phyloP scores from a whole-genome alignment of 1,140 invertebrate genomes.

The Drosophila tristis region DNA sequence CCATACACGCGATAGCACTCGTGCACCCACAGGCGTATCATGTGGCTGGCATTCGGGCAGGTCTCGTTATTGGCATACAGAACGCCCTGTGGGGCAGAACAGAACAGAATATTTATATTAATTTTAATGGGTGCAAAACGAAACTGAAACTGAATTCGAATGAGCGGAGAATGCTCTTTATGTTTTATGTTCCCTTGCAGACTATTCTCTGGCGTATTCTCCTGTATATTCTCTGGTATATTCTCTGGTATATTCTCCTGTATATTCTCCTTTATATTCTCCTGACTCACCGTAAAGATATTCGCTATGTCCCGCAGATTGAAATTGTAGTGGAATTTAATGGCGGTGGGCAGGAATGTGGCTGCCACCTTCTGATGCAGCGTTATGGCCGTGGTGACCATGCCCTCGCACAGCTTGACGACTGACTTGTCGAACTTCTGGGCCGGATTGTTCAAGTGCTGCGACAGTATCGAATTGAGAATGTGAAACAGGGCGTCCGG shows the following conservation, averaged over 20 bases:
- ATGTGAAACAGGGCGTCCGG: slow-evolving; percentile 93
- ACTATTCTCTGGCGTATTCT: too few species aligned
- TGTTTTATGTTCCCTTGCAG: too few species aligned
- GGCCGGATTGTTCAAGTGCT: slow-evolving; percentile 90
- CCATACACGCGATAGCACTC: slow-evolving; percentile 95
- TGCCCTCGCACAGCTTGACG: slow-evolving; percentile 85
- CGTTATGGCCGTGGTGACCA: slow-evolving; percentile 90
- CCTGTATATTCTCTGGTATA: too few species aligned
- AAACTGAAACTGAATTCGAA: neutral
- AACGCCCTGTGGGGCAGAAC: slow-evolving; percentile 88
- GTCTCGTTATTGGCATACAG: slow-evolving; percentile 94
- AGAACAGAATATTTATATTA: slow-evolving; percentile 8
- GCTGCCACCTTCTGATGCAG: slow-evolving; percentile 91
- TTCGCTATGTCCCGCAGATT: slow-evolving; percentile 97
- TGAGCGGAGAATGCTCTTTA: too few species aligned
- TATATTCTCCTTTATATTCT: too few species aligned
- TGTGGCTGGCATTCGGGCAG: slow-evolving; percentile 88
- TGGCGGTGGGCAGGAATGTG: slow-evolving; percentile 94
- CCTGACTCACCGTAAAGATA: slow-evolving; percentile 90
- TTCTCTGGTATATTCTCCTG: too few species aligned
- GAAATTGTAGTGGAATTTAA: slow-evolving; percentile 98
- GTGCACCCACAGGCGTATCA: slow-evolving; percentile 94
- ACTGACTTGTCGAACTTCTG: slow-evolving; percentile 84
- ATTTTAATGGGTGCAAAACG: neutral
- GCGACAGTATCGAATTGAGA: slow-evolving; percentile 91